Evolutionary conservation across 1,140 invertebrate species (phyloP).

Genomic region (Drosophila pachea): DNA sequence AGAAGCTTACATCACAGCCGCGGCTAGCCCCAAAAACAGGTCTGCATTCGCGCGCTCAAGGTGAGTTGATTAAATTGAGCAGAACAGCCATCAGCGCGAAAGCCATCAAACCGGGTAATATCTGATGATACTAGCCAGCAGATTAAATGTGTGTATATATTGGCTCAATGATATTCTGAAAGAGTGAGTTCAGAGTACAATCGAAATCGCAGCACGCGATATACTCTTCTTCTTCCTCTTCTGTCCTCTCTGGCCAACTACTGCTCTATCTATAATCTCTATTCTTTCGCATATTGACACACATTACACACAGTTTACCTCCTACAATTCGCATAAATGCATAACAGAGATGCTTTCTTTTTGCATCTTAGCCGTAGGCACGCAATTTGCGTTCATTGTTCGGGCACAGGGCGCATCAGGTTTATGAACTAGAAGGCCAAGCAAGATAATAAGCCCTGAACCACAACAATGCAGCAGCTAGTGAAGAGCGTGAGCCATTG

Average conservation of each 20-base stretch:
- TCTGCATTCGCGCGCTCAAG: conserved; percentile 22
- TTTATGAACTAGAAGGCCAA: not conserved
- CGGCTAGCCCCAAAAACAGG: not conserved
- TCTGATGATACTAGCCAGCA: not conserved
- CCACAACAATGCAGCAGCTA: not conserved
- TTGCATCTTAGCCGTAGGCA: not conserved
- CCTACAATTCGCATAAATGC: not conserved
- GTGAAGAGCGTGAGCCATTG: not conserved
- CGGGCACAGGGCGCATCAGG: not conserved
- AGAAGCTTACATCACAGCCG: conserved; percentile 13
- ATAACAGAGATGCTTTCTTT: not conserved
- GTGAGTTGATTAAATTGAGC: conserved; percentile 36
- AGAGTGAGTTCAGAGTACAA: no score
- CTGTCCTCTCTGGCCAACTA: not conserved
- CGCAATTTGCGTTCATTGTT: not conserved
- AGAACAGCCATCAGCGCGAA: no score
- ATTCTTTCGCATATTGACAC: not conserved
- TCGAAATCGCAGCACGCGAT: no score
- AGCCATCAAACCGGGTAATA: not conserved
- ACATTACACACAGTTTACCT: not conserved
- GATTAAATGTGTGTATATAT: no score
- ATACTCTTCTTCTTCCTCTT: not conserved
- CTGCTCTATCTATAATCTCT: not conserved
- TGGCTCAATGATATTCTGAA: no score
- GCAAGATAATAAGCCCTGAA: not conserved